Percentiles rank a stretch among this genome's conserved stretches.
These are phyloP conservation scores for Peribatodes rhomboidaria DNA, from an alignment of 2,888 invertebrate genomes.

Conservation along the genomic window DNA sequence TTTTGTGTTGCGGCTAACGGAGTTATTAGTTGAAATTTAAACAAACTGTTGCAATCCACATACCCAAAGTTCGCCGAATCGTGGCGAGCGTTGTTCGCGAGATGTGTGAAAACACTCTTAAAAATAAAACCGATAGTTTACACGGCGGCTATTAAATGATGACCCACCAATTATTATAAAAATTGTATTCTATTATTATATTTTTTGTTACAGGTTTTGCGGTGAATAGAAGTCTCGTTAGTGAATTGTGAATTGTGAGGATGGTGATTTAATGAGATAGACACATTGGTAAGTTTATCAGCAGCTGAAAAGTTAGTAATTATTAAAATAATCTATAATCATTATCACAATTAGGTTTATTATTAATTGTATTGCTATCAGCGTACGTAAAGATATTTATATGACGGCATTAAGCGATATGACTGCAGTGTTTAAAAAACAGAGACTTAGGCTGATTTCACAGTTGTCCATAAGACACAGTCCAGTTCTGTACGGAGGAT, in stretches of 20 bases:
- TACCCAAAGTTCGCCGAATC: neutral
- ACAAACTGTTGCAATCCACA: neutral
- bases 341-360: neutral
- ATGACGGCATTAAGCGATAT: constrained; percentile 3
- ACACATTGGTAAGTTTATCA: constrained; percentile 35
- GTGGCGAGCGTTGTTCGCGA: no score
- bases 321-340: no score
- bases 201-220: constrained; percentile 40
- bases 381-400: constrained; percentile 3
- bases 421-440: constrained; percentile 1
- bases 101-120: neutral
- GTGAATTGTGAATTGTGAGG: constrained; percentile 23
- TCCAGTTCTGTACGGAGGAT: neutral
- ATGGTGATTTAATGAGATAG: constrained; percentile 39
- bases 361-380: neutral
- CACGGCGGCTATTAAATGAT: constrained; percentile 13
- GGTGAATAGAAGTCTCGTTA: constrained; percentile 19
- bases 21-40: no score
- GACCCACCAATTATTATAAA: constrained; percentile 26
- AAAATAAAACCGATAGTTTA: constrained; percentile 13
- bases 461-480: no score
- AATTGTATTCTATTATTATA: constrained; percentile 18
- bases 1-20: no score
- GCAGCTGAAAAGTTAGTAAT: no score
- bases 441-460: neutral